Evolutionary conservation across 2,113 vertebrate genomes (phyloP).

Genomic region (Xiphorhynchus elegans): DNA sequence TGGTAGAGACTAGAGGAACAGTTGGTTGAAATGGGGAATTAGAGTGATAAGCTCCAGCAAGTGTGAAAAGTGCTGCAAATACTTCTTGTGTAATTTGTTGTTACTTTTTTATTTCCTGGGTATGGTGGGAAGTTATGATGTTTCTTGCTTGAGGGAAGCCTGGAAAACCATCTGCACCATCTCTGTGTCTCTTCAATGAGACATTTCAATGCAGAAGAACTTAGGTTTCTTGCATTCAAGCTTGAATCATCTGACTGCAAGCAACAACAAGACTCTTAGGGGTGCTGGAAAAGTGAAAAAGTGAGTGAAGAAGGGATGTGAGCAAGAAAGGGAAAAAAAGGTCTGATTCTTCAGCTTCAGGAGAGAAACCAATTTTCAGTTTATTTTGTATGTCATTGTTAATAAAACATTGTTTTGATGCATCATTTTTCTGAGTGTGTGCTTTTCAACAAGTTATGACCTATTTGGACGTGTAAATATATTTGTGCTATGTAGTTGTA

Average conservation of each 20-base stretch:
- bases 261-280: not conserved
- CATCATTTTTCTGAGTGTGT: not conserved
- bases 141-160: not conserved
- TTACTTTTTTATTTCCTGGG: not conserved
- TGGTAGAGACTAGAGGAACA: not conserved
- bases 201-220: not conserved
- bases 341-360: not conserved
- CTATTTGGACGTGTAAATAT: not conserved
- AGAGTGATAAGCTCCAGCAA: not conserved
- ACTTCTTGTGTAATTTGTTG: not conserved
- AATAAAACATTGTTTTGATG: not conserved
- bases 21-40: not conserved
- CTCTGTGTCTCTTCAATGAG: not conserved
- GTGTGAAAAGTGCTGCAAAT: not conserved
- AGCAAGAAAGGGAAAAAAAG: not conserved
- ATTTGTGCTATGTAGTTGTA: not conserved
- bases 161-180: not conserved
- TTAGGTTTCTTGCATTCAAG: not conserved
- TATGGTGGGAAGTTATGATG: rapidly evolving
- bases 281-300: not conserved
- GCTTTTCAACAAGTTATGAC: not conserved
- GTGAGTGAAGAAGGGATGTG: not conserved
- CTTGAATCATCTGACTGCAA: not conserved
- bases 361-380: not conserved
- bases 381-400: not conserved